Conservation (phyloP, 2,797 vertebrate species). For the Gymnoscopelus microlampas region DNA sequence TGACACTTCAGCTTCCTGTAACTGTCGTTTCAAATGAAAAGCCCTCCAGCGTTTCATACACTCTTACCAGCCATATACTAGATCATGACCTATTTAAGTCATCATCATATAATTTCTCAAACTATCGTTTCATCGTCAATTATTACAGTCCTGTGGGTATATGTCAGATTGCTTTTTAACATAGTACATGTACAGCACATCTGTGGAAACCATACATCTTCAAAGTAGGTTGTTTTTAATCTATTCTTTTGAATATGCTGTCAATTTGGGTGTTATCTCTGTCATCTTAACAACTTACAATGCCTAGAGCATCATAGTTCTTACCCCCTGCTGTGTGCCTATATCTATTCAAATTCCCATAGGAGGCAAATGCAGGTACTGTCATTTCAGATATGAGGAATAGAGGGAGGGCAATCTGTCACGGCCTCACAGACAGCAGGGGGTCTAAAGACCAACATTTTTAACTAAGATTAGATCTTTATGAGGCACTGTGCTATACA, state of each 20-base stretch:
- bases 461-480: constrained; percentile 5
- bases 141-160: background rate
- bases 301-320: constrained; percentile 32
- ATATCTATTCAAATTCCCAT: constrained; percentile 14
- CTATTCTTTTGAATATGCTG: constrained; percentile 13
- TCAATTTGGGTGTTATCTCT: constrained; percentile 30
- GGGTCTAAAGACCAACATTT: constrained; percentile 7
- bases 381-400: constrained; percentile 38
- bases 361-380: constrained; percentile 12
- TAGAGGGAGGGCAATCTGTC: constrained; percentile 41
- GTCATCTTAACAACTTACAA: constrained; percentile 42
- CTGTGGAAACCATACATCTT: constrained; percentile 6
- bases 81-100: too few relatives aligned
- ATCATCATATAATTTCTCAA: background rate
- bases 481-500: background rate
- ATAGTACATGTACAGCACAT: background rate
- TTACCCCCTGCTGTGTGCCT: constrained; percentile 41
- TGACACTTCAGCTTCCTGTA: too few relatives aligned
- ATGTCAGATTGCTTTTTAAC: constrained; percentile 10
- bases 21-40: too few relatives aligned
- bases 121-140: constrained; percentile 6
- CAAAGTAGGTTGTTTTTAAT: constrained; percentile 21
- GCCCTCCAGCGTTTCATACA: too few relatives aligned
- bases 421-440: constrained; percentile 44
- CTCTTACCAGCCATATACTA: too few relatives aligned